phyloP scores from a whole-genome alignment of 2,888 invertebrate species.

The Ichneumoninae sp. region DNA sequence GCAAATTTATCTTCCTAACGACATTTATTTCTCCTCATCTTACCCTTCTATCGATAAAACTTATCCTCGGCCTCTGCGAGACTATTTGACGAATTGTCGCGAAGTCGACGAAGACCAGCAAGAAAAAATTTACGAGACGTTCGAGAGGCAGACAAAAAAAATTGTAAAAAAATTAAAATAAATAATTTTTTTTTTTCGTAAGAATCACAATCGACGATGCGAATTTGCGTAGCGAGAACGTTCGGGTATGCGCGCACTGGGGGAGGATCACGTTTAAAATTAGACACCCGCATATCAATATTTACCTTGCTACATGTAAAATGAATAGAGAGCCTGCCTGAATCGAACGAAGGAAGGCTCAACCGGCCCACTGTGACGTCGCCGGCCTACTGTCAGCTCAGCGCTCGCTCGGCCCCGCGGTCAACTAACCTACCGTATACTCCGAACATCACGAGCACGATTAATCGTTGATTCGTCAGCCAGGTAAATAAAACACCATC shows the following conservation, averaged over 20 bases:
- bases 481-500: not conserved
- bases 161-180: not conserved
- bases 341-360: constrained; percentile 84
- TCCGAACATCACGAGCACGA: constrained; percentile 54
- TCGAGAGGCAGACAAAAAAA: constrained; percentile 5
- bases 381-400: constrained; percentile 86
- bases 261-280: constrained; percentile 71
- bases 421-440: constrained; percentile 83
- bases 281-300: constrained; percentile 78
- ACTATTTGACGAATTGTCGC: not conserved
- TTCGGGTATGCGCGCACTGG: constrained; percentile 68
- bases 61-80: not conserved
- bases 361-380: constrained; percentile 86
- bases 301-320: constrained; percentile 85
- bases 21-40: constrained; percentile 15
- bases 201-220: constrained; percentile 41
- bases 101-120: not conserved
- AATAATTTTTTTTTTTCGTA: not conserved
- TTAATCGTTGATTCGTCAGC: constrained; percentile 29
- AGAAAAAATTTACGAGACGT: constrained; percentile 23
- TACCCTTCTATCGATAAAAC: constrained; percentile 23
- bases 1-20: constrained; percentile 22
- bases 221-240: constrained; percentile 48
- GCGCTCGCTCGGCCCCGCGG: constrained; percentile 85
- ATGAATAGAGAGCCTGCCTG: constrained; percentile 84